Conservation (phyloP, 2,113 vertebrate genomes). For the Crypturellus undulatus region DNA sequence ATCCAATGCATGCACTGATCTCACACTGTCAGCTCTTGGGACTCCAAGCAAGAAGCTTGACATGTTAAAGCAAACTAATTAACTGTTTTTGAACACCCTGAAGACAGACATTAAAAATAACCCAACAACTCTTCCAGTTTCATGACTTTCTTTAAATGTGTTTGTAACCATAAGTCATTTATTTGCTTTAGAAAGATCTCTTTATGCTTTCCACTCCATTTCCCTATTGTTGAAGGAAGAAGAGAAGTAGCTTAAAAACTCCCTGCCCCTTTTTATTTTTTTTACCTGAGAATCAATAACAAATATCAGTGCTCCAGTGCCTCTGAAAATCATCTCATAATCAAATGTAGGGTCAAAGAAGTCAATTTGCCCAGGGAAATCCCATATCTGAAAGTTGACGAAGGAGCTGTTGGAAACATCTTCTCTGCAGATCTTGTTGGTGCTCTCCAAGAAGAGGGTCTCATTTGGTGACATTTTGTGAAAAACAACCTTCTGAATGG, state of each 20-base stretch:
- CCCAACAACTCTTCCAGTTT: background rate
- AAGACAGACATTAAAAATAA: constrained; percentile 14
- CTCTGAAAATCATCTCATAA: constrained; percentile 96
- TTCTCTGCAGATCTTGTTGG: constrained; percentile 93
- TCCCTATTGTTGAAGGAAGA: background rate
- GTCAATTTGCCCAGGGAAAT: constrained; percentile 94
- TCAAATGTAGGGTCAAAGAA: constrained; percentile 94
- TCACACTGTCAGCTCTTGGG: background rate
- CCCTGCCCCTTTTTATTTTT: background rate
- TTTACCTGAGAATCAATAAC: constrained; percentile 95
- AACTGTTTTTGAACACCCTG: background rate
- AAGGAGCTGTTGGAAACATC: constrained; percentile 95
- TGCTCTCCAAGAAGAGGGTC: constrained; percentile 93
- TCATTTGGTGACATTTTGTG: constrained; percentile 96
- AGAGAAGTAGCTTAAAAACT: background rate
- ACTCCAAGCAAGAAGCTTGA: constrained; percentile 9
- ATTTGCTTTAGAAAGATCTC: background rate
- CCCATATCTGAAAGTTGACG: constrained; percentile 96
- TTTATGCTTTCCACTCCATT: background rate
- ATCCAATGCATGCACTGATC: background rate
- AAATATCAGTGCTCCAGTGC: constrained; percentile 92
- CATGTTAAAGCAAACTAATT: background rate
- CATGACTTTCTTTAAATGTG: background rate
- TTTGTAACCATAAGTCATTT: background rate
- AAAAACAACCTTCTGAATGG: constrained; percentile 96